These are phyloP conservation scores for Nymphalis c-album DNA, from an alignment of 2,888 invertebrate genomes.

Conservation along the genomic window DNA sequence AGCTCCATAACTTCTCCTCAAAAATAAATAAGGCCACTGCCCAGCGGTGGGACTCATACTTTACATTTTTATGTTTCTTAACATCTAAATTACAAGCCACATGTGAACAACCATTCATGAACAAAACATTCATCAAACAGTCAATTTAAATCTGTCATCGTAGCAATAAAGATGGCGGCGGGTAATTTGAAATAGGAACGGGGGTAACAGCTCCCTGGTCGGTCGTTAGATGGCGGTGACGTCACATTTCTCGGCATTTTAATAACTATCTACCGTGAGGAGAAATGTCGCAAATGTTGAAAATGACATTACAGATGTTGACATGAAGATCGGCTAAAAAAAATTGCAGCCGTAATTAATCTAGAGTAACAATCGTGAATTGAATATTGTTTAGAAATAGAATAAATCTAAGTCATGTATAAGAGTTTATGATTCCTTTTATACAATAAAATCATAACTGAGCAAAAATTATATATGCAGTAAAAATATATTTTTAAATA, in stretches of 20 bases:
- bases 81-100: constrained; percentile 6
- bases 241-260: constrained; percentile 40
- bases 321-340: neutral
- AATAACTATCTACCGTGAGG: constrained; percentile 39
- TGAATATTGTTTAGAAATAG: neutral
- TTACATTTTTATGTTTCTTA: constrained; percentile 1
- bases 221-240: constrained; percentile 49
- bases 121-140: constrained; percentile 54
- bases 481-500: too few species aligned
- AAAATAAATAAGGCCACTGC: too few species aligned
- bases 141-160: constrained; percentile 66
- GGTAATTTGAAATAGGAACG: constrained; percentile 58
- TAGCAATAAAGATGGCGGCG: constrained; percentile 59
- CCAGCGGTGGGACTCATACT: neutral
- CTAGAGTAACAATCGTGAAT: neutral
- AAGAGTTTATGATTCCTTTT: neutral
- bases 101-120: constrained; percentile 23
- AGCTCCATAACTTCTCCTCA: too few species aligned
- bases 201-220: constrained; percentile 64
- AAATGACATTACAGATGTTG: neutral
- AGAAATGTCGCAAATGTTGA: constrained; percentile 16
- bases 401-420: neutral
- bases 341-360: neutral
- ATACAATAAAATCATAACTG: too few species aligned
- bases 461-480: too few species aligned